These are phyloP conservation scores for Podabrus alpinus DNA, from an alignment of 2,888 invertebrate genomes.

Conservation along the genomic window DNA sequence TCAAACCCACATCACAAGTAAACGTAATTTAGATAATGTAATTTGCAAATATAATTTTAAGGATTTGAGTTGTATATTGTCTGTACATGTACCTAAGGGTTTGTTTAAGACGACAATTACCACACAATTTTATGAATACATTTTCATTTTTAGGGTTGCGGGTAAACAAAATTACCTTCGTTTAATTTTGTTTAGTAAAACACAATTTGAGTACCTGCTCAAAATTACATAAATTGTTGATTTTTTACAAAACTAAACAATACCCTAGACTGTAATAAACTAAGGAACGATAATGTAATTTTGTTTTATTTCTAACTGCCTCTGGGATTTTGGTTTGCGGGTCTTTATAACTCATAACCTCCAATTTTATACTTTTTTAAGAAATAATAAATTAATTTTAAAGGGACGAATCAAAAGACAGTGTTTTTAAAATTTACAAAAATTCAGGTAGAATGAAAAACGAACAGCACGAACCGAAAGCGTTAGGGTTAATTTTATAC, in stretches of 20 bases:
- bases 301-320: background rate
- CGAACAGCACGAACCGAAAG: no score
- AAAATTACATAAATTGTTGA: background rate
- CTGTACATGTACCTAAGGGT: background rate
- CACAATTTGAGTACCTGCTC: background rate
- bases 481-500: no score
- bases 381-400: no score
- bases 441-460: no score
- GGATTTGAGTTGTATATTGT: background rate
- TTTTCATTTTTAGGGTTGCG: background rate
- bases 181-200: background rate
- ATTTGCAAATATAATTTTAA: slow-evolving; percentile 4
- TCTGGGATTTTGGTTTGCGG: background rate
- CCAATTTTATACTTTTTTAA: no score
- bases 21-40: slow-evolving; percentile 3
- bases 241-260: background rate
- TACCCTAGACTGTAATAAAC: background rate
- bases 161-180: background rate
- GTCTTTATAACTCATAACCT: no score
- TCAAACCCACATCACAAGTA: slow-evolving; percentile 2
- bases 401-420: no score
- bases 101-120: background rate
- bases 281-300: background rate
- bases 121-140: background rate
- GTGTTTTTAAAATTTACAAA: no score